Base-by-base conservation (phyloP, 2,113 vertebrate species). In the Vanacampus margaritifer region DNA sequence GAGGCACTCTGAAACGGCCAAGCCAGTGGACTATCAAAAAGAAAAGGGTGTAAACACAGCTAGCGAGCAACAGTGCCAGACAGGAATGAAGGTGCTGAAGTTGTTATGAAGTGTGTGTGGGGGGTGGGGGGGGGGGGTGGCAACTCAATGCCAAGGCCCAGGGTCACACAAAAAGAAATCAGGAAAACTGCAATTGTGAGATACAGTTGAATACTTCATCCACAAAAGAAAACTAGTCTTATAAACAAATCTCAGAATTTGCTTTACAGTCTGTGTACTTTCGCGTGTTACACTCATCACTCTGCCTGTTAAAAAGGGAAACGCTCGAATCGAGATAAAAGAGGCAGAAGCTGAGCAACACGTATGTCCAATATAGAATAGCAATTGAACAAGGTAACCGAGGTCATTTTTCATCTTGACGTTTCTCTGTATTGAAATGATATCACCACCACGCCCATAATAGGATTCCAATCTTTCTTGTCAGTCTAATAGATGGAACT, bases 351-450 rank as follows among this genome's bases (percentile, higher is more conserved):
- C 50, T 21, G 59, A 32, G 39, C 17, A 74, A 64, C 57, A 36
- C 1, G 16, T n/a, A 46, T 21, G 11, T 62, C 64, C 53, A 36
- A 68, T 59, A 72, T 32, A 58, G 50, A 58, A 70, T 46, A 64
- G 21, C 53, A 75, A 76, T 79, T 84, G 75, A 80, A 69, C 51
- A 35, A 10, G 41, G 26, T 53, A 77, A 79, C 54, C 46, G 23
- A 57, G 16, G 54, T 57, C 26, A 77, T 76, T 74, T 72, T 68
- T 83, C 79, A 76, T 74, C 67, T 53, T 82, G 76, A 70, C 75
- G 75, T 58, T 2, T 36, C 19, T 57, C 10, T 69, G 56, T 63
- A 73, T 73, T 67, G 58, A 71, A 86, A 80, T 62, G 68, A 81
- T 64, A 68, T 74, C 65, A 64, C 17, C 59, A 37, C 64, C 37